phyloP scores from a whole-genome alignment of 2,888 invertebrate species.

The Hyposoter didymator region DNA sequence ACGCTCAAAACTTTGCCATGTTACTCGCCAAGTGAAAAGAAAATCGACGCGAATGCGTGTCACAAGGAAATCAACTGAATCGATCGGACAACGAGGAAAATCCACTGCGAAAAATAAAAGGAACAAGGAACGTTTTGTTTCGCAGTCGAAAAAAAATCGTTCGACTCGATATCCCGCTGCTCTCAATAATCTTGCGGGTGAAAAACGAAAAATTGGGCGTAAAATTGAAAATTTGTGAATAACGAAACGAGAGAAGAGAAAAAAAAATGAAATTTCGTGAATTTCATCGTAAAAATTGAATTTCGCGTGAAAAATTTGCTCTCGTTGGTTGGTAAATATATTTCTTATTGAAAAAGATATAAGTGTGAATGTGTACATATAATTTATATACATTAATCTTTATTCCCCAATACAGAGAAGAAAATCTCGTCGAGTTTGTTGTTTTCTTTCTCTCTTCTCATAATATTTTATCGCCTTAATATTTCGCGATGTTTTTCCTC shows the following conservation, averaged over 20 bases:
- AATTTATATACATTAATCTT: conserved; percentile 28
- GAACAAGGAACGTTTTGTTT: background rate
- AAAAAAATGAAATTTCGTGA: background rate
- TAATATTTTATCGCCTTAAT: conserved; percentile 43
- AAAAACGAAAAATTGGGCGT: background rate
- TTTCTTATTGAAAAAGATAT: conserved; percentile 30
- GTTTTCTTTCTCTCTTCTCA: conserved; percentile 22
- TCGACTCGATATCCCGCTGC: background rate
- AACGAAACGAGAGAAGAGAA: conserved; percentile 25
- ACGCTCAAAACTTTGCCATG: no score
- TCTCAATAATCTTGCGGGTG: background rate
- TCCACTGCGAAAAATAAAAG: background rate
- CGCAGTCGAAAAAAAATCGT: background rate
- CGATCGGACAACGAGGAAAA: no score
- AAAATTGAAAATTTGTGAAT: background rate
- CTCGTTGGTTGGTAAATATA: conserved; percentile 31
- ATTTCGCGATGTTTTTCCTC: conserved; percentile 35
- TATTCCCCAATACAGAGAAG: conserved; percentile 17
- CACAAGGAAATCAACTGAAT: background rate
- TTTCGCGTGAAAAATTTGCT: conserved; percentile 14
- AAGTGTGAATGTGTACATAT: conserved; percentile 25
- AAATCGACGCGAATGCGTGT: background rate
- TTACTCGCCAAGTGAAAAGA: no score
- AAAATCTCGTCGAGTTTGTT: conserved; percentile 1
- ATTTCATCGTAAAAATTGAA: conserved; percentile 7